Evolutionary conservation across 2,888 invertebrate species (phyloP).

Genomic region (Meiosimyza platycephala): DNA sequence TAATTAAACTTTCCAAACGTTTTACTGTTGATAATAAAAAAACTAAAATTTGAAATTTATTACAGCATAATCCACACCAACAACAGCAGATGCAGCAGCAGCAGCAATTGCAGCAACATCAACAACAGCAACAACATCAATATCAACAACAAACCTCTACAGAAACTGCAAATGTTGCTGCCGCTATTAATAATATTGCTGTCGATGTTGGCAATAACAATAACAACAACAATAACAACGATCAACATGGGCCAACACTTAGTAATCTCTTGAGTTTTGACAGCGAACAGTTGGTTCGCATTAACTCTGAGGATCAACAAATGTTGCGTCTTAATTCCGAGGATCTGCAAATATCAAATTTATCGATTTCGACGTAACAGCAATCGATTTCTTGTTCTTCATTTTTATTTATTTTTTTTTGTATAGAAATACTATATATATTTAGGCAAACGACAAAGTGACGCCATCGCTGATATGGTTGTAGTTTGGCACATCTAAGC

Average conservation of each 20-base stretch:
- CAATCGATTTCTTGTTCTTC: neutral
- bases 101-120: conserved; percentile 45
- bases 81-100: conserved; percentile 46
- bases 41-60: conserved; percentile 4
- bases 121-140: conserved; percentile 22
- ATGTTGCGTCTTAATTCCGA: conserved; percentile 68
- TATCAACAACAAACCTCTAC: conserved; percentile 11
- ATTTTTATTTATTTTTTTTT: neutral
- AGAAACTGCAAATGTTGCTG: neutral
- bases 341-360: conserved; percentile 68
- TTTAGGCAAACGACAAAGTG: too few species aligned
- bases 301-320: conserved; percentile 70
- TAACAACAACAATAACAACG: conserved; percentile 45
- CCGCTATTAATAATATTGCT: neutral
- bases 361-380: conserved; percentile 64
- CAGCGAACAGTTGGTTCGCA: conserved; percentile 67
- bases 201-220: conserved; percentile 23
- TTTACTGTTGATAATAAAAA: too few species aligned
- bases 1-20: too few species aligned
- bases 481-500: too few species aligned
- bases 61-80: conserved; percentile 51
- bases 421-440: neutral
- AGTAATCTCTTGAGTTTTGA: conserved; percentile 68
- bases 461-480: too few species aligned
- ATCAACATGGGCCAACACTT: conserved; percentile 61